phyloP scores from a whole-genome alignment of 1,140 invertebrate genomes.

The Listronotus bonariensis region DNA sequence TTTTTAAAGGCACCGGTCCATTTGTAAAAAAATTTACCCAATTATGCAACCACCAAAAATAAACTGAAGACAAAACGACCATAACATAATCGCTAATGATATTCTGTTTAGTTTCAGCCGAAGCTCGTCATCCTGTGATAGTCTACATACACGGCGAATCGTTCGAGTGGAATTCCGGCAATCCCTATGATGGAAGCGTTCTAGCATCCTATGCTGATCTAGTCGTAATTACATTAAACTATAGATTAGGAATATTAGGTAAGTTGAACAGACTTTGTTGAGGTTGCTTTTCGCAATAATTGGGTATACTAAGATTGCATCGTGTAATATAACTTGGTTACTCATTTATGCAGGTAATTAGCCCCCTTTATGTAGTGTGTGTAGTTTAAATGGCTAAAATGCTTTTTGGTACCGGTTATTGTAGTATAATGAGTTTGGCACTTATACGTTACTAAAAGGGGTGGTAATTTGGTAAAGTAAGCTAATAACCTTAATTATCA shows the following conservation, averaged over 20 bases:
- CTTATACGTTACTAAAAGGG: too few relatives aligned
- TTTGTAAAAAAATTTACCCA: too few relatives aligned
- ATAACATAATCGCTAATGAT: conserved; percentile 4
- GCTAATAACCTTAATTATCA: too few relatives aligned
- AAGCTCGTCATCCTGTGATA: conserved; percentile 80
- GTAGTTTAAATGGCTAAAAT: too few relatives aligned
- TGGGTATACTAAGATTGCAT: too few relatives aligned
- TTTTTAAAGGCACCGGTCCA: too few relatives aligned
- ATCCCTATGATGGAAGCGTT: conserved; percentile 92
- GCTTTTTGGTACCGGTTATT: too few relatives aligned
- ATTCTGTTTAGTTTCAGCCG: conserved; percentile 58
- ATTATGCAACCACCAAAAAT: background rate
- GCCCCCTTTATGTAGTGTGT: too few relatives aligned
- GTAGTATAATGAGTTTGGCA: too few relatives aligned
- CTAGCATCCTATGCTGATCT: conserved; percentile 88
- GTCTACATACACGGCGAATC: conserved; percentile 95
- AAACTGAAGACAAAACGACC: background rate
- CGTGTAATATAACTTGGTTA: too few relatives aligned
- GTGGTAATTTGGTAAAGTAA: too few relatives aligned
- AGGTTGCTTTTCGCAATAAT: background rate
- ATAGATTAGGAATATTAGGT: conserved; percentile 93
- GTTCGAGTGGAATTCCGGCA: conserved; percentile 93
- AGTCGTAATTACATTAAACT: conserved; percentile 95
- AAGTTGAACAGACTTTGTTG: conserved; percentile 50
- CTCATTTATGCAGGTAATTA: too few relatives aligned